Evolutionary conservation across 2,113 vertebrate species (phyloP), one percentile per base, ranked within the genome.

Genomic region (Nannobrachium achirus): DNA sequence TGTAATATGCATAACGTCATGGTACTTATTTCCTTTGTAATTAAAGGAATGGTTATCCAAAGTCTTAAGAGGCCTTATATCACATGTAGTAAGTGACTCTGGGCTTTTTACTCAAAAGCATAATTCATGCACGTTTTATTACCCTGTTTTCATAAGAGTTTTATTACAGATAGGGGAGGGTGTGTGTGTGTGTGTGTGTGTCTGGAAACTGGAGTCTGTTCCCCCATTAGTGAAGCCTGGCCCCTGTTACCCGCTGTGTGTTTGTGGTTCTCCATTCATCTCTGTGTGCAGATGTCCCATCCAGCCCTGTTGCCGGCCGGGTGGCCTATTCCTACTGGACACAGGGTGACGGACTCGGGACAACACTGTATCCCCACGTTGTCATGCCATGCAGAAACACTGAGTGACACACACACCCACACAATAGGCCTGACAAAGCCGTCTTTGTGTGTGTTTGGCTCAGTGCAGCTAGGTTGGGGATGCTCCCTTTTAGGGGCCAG

Each of bases 391-490:
- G 16, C 49, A 25, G 13, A 14, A 58, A 45, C 25, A 56, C 45
- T 69, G 33, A 63, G 38, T 41, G 16, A 6, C 44, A 74, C 73
- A 18, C 7, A 69, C 65, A 69, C 61, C 50, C 60, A 61, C 62
- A 65, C 0, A 59, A 61, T 66, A n/a, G 41, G 15, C 18, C 46
- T 2, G 49, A 89, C 82, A 88, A 87, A 88, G 69, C 69, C 16
- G 6, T 78, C 83, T 87, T 89, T 90, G 88, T 89, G 75, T 75
- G 46, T 38, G 71, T 78, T 65, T 75, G 62, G 58, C 0, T 7
- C 69, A 15, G 73, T 57, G 52, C 55, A 63, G 72, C 58, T 10
- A 8, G 57, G 72, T 16, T 50, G 44, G 71, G 55, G 66, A 66
- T 61, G 18, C 53, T 48, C 68, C 55, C 16, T 46, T 2, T 73